Evolutionary conservation across 37 sponge, comb jelly and placozoan genomes (phyloP).

Genomic region (Diacarnus erythraeanus): DNA sequence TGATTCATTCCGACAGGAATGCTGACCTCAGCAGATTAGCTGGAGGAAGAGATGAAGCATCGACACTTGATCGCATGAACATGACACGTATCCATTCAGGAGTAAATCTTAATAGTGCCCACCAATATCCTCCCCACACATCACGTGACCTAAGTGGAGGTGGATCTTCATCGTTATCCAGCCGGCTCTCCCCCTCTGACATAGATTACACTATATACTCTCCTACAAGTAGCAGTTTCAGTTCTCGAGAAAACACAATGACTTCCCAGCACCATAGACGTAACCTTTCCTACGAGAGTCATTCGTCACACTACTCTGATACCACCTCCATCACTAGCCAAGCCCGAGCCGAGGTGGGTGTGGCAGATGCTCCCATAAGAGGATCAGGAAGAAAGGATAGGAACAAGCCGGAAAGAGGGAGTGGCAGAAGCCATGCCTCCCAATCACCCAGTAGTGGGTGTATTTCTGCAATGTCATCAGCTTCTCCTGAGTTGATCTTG

Average conservation of each 20-base stretch:
- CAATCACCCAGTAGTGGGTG: neutral
- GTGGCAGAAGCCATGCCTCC: conserved; percentile 29
- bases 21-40: no score
- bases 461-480: neutral
- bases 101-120: neutral
- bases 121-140: neutral
- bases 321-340: neutral
- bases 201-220: neutral
- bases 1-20: neutral
- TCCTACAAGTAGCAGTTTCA: neutral
- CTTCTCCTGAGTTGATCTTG: neutral
- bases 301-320: neutral
- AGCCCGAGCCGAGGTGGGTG: neutral
- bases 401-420: conserved; percentile 35
- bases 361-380: neutral
- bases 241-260: neutral
- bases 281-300: neutral
- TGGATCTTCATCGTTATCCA: no score
- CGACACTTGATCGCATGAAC: neutral
- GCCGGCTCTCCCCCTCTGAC: neutral
- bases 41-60: no score
- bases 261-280: neutral
- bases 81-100: neutral
- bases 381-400: conserved; percentile 29
- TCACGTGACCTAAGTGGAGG: neutral